Evolutionary conservation across 2,797 vertebrate genomes (phyloP).

Genomic region (Oreochromis mossambicus): DNA sequence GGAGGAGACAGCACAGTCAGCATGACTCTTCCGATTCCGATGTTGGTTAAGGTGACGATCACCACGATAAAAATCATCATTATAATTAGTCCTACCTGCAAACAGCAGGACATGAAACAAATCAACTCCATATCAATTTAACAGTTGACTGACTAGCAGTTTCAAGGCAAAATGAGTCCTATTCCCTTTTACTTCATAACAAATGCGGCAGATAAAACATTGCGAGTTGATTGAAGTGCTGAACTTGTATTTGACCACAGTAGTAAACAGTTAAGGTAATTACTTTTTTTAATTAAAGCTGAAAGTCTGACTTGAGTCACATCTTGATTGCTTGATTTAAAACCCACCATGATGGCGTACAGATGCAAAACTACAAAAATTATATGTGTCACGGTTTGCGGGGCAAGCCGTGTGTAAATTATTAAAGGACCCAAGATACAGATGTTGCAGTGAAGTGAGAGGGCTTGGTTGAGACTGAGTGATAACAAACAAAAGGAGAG

Average conservation of each 20-base stretch:
- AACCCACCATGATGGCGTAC: background rate
- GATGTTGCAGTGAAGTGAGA: no score
- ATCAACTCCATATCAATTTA: background rate
- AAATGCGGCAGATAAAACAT: background rate
- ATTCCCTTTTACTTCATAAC: background rate
- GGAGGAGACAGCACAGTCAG: slow-evolving; percentile 52
- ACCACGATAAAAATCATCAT: slow-evolving; percentile 31
- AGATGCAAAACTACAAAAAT: background rate
- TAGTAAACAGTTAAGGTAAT: background rate
- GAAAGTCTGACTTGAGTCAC: background rate
- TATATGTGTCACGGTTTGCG: no score
- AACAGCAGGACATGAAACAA: background rate
- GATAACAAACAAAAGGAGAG: no score
- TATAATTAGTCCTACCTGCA: slow-evolving; percentile 67
- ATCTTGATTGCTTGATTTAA: background rate
- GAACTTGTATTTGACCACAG: background rate
- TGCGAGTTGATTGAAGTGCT: background rate
- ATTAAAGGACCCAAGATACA: no score
- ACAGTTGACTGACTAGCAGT: background rate
- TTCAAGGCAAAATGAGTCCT: background rate
- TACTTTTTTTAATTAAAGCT: background rate
- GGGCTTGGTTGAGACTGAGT: no score
- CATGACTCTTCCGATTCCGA: slow-evolving; percentile 30
- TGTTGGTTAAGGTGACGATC: slow-evolving; percentile 17
- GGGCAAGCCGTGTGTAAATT: no score